Conservation (phyloP, 2,797 vertebrate genomes). For the Pangasius djambal region DNA sequence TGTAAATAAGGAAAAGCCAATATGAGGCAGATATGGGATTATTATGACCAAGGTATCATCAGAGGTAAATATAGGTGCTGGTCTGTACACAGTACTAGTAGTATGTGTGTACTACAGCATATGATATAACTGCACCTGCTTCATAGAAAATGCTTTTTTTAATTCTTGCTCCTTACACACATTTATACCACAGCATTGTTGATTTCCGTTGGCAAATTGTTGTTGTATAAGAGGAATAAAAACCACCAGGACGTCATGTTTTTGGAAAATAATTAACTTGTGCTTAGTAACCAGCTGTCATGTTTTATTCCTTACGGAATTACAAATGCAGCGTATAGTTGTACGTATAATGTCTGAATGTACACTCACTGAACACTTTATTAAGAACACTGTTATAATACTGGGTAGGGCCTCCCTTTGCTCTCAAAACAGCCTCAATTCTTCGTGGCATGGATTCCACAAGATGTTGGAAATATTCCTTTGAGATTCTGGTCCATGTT, state of each 20-base stretch:
- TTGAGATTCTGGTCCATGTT: too few relatives aligned
- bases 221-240: not conserved
- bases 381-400: too few relatives aligned
- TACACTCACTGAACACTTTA: too few relatives aligned
- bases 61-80: not conserved
- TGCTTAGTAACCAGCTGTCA: not conserved
- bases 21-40: constrained; percentile 10
- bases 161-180: not conserved
- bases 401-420: too few relatives aligned
- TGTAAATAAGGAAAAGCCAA: not conserved
- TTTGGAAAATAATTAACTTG: not conserved
- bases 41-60: constrained; percentile 10
- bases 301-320: not conserved
- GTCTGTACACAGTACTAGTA: not conserved
- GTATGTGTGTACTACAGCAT: not conserved
- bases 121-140: not conserved
- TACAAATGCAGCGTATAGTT: not conserved
- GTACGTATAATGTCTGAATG: not conserved
- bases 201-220: not conserved
- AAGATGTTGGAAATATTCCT: too few relatives aligned
- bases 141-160: too few relatives aligned
- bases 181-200: too few relatives aligned
- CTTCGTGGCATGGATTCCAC: too few relatives aligned
- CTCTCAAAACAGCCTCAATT: too few relatives aligned
- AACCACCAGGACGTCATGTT: not conserved